Percentiles rank a stretch among this genome's conserved stretches.
These are phyloP conservation scores for Alentia gelatinosa DNA, from an alignment of 2,888 invertebrate genomes.

Conservation along the genomic window DNA sequence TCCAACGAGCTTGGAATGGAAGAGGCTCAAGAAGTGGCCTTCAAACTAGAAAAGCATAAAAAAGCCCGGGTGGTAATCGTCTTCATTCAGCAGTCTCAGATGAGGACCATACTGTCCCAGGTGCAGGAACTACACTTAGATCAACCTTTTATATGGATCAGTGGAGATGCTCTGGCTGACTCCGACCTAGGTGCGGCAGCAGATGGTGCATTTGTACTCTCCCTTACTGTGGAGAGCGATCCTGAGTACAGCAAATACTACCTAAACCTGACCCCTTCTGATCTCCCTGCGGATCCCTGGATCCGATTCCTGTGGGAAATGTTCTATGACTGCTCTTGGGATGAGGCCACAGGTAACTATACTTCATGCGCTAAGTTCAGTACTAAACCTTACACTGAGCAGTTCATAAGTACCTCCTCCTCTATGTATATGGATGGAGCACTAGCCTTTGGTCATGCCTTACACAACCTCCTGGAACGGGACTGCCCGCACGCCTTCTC, in stretches of 20 bases:
- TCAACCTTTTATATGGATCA: neutral
- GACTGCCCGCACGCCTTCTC: conserved; percentile 66
- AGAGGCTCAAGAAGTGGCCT: neutral
- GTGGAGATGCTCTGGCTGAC: neutral
- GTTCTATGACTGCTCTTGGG: neutral
- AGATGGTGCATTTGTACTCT: neutral
- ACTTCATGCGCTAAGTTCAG: neutral
- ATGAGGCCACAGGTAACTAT: neutral
- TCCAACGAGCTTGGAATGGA: neutral
- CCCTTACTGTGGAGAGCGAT: neutral
- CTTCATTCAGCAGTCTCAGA: neutral
- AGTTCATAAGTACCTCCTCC: neutral
- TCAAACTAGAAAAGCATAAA: neutral
- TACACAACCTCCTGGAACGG: conserved; percentile 66
- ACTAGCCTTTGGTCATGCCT: conserved; percentile 59
- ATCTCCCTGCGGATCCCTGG: neutral
- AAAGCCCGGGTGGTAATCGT: neutral
- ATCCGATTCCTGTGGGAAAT: neutral
- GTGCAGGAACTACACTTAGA: neutral
- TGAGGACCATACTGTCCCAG: no score
- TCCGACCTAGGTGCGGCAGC: neutral
- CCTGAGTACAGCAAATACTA: neutral
- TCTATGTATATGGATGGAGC: neutral
- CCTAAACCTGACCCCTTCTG: neutral
- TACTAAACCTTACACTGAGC: neutral